phyloP scores from a whole-genome alignment of 2,888 invertebrate genomes.

The Morpho helenor region DNA sequence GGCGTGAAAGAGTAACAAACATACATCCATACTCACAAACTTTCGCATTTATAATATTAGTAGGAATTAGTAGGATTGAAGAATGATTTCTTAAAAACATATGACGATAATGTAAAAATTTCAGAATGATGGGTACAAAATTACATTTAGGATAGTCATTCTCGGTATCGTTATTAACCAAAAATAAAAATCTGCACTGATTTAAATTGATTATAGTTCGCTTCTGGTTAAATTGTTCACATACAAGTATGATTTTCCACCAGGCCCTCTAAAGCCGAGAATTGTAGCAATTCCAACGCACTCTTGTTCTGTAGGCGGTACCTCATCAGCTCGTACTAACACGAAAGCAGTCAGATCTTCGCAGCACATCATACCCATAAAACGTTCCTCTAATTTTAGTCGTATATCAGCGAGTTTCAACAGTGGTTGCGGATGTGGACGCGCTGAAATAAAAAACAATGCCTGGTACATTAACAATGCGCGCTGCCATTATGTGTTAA shows the following conservation, averaged over 20 bases:
- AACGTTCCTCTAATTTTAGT: constrained; percentile 49
- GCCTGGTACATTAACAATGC: constrained; percentile 9
- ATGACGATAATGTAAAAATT: no score
- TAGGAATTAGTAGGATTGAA: no score
- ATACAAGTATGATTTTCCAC: constrained; percentile 49
- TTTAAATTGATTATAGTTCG: constrained; percentile 31
- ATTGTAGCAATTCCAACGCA: constrained; percentile 40
- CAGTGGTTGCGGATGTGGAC: constrained; percentile 46
- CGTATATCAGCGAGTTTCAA: constrained; percentile 54
- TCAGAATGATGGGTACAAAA: no score
- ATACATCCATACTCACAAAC: no score
- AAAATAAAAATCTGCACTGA: background rate
- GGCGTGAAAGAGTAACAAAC: no score
- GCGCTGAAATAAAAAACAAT: constrained; percentile 41
- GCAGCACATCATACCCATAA: constrained; percentile 61
- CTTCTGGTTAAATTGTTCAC: constrained; percentile 31
- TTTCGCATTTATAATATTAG: no score
- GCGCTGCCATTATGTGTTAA: background rate
- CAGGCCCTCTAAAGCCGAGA: constrained; percentile 40
- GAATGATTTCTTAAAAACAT: no score
- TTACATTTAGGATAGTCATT: no score
- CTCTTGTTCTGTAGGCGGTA: constrained; percentile 48
- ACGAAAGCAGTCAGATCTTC: constrained; percentile 56
- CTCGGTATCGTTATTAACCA: no score
- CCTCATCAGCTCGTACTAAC: constrained; percentile 41